phyloP scores from a whole-genome alignment of 2,888 invertebrate genomes.

The Nomada lathburiana region DNA sequence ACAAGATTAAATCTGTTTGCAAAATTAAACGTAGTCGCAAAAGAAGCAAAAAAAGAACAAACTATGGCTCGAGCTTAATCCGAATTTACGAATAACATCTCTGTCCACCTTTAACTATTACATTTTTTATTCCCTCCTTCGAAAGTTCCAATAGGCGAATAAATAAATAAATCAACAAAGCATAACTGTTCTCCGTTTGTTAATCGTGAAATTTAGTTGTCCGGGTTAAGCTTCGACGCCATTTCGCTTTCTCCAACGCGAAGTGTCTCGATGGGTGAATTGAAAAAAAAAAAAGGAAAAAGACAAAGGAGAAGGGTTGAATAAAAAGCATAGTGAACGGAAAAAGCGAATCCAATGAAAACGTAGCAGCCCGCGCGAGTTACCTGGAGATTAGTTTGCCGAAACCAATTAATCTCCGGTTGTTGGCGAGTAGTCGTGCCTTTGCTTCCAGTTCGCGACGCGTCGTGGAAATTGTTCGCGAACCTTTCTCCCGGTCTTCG shows the following conservation, averaged over 20 bases:
- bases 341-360: constrained; percentile 5
- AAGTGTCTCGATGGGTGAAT: neutral
- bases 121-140: constrained; percentile 3
- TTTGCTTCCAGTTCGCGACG: constrained; percentile 25
- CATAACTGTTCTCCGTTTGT: neutral
- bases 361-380: constrained; percentile 33
- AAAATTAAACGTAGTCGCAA: neutral
- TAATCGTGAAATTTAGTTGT: constrained; percentile 24
- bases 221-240: constrained; percentile 43
- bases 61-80: constrained; percentile 38
- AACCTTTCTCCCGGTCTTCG: constrained; percentile 22
- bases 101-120: neutral
- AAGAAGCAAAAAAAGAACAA: neutral
- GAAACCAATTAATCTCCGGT: constrained; percentile 54
- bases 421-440: constrained; percentile 51
- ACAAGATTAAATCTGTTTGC: neutral
- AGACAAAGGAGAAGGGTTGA: neutral
- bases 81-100: constrained; percentile 11
- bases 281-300: neutral
- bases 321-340: neutral
- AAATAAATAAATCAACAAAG: neutral
- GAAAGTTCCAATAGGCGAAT: neutral
- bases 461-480: constrained; percentile 1
- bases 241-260: constrained; percentile 8
- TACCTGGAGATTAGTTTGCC: constrained; percentile 51